Evolutionary conservation across 2,113 vertebrate genomes (phyloP), one percentile per base, ranked within the genome.

Genomic region (Tetrax tetrax): DNA sequence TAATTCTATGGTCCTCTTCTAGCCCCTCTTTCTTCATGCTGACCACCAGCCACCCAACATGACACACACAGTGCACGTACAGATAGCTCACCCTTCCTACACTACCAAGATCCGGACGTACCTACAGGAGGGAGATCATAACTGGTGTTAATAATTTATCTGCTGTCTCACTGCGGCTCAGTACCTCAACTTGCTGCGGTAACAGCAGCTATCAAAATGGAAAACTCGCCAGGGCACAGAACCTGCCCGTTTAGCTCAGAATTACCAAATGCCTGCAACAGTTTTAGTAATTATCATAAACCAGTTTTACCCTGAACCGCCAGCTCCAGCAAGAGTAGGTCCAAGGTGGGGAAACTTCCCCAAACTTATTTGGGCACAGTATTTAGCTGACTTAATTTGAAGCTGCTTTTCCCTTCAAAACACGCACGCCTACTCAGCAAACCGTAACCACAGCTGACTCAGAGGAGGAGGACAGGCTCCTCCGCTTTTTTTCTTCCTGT

Each of bases 391-490:
- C 84, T 95, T 95, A 79, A 87, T 95, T 90, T 81, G 86, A 82
- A 96, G 95, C 89, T 76, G 78, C 61, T 96, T 90, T 95, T 92
- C 74, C 65, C 77, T 95, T 92, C 83, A 91, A 97, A 96, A 95
- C 89, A 92, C 1, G 56, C 89, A 91, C 69, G 80, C 90, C 95
- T 87, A 95, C 95, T 95, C 96, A 93, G 94, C 90, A 90, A 95
- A 89, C 90, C 53, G 45, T 89, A 93, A 95, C 88, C 95, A 71
- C 93, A 95, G 92, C 84, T 96, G 93, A 94, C 93, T 95, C 92
- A 91, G 71, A 97, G 93, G 82, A 97, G 94, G 74, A 96, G 60
- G 92, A 95, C 83, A 95, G 90, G 90, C 92, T 94, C 90, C 95
- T 90, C 88, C 3, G 96, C 94, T 94, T 90, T 91, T 74, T 75